Evolutionary conservation across 2,797 vertebrate genomes (phyloP).

Genomic region (Eleutherodactylus coqui): DNA sequence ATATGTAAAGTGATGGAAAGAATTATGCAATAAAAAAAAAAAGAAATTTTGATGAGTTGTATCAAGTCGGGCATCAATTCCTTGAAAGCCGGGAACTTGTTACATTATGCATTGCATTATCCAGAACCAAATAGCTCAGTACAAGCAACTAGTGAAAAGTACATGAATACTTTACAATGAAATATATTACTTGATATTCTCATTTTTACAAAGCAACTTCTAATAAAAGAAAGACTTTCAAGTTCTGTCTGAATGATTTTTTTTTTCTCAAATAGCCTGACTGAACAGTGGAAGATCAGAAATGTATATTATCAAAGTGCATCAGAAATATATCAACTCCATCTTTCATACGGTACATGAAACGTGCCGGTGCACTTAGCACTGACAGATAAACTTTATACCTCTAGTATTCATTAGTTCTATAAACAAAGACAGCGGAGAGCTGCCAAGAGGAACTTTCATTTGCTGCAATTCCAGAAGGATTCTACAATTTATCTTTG

Average conservation of each 20-base stretch:
- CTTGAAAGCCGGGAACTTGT: constrained; percentile 45
- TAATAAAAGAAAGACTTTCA: constrained; percentile 64
- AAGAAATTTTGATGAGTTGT: constrained; percentile 38
- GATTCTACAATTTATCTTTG: constrained; percentile 64
- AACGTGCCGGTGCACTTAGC: constrained; percentile 62
- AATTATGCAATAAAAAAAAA: constrained; percentile 47
- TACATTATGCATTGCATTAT: constrained; percentile 59
- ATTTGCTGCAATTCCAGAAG: constrained; percentile 62
- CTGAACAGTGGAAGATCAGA: constrained; percentile 61
- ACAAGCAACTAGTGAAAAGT: constrained; percentile 56
- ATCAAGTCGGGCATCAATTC: constrained; percentile 39
- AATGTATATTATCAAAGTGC: constrained; percentile 64
- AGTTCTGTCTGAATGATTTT: constrained; percentile 56
- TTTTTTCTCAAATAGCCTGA: constrained; percentile 50
- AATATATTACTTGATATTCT: constrained; percentile 62
- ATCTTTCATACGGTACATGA: constrained; percentile 61
- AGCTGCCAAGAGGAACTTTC: constrained; percentile 60
- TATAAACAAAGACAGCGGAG: constrained; percentile 62
- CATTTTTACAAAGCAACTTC: constrained; percentile 64
- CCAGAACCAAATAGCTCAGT: constrained; percentile 43
- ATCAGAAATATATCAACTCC: constrained; percentile 62
- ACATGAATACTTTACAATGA: constrained; percentile 61
- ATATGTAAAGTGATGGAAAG: constrained; percentile 44
- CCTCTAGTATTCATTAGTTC: constrained; percentile 63
- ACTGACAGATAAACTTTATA: constrained; percentile 64